phyloP scores from a whole-genome alignment of 1,140 invertebrate species.

The Saccostrea echinata region DNA sequence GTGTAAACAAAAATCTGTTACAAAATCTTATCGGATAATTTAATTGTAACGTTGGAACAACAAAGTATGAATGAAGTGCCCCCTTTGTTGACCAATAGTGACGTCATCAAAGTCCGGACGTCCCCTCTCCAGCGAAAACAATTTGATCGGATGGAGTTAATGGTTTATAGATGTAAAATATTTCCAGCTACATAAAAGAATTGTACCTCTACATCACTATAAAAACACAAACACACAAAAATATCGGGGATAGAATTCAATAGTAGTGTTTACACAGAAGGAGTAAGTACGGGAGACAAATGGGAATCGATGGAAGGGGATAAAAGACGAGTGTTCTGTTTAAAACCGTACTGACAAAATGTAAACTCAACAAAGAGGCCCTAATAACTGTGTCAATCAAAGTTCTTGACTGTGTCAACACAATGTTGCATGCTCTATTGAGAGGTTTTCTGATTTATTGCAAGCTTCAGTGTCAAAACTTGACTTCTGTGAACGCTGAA shows the following conservation, averaged over 20 bases:
- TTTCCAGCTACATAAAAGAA: neutral
- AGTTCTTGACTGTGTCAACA: slow-evolving; percentile 13
- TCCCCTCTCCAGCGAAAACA: neutral
- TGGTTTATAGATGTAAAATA: slow-evolving; percentile 25
- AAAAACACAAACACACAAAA: neutral
- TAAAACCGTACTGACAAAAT: slow-evolving; percentile 3
- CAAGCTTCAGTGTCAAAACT: neutral
- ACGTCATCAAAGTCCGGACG: neutral
- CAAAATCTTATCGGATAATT: no score
- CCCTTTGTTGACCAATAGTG: neutral
- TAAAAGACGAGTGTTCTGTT: neutral
- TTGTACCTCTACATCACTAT: neutral
- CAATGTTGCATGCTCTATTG: neutral
- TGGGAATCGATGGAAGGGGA: neutral
- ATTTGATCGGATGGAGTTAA: slow-evolving; percentile 18
- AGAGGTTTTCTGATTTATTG: slow-evolving; percentile 1
- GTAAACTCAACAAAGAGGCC: slow-evolving; percentile 11
- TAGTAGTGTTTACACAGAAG: neutral
- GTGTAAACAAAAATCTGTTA: no score
- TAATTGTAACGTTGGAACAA: no score
- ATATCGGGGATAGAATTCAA: neutral
- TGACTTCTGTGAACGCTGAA: no score
- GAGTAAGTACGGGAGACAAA: neutral
- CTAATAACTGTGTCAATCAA: slow-evolving; percentile 22
- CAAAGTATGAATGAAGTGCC: no score